Conservation (phyloP, 1,140 invertebrate genomes). For the Lasioglossum albipes region DNA sequence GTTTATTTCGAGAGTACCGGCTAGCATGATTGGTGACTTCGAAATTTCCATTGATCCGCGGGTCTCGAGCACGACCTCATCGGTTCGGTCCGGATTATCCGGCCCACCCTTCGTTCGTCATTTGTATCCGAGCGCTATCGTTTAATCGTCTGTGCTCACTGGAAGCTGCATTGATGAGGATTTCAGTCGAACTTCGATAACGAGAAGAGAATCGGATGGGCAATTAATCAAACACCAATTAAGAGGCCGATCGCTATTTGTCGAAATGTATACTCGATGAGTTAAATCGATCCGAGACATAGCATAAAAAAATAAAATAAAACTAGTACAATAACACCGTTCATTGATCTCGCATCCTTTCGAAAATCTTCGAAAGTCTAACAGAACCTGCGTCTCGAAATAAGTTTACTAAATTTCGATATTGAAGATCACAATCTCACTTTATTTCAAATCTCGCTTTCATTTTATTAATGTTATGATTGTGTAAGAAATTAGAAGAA, state of each 20-base stretch:
- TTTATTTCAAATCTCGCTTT: too few relatives aligned
- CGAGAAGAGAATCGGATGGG: background rate
- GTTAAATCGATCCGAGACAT: background rate
- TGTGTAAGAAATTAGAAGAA: too few relatives aligned
- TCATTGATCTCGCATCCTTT: too few relatives aligned
- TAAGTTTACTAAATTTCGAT: too few relatives aligned
- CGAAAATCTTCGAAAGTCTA: too few relatives aligned
- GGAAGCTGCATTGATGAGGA: conserved; percentile 8
- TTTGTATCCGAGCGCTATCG: conserved; percentile 4
- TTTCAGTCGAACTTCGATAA: conserved; percentile 7
- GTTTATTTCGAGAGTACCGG: conserved; percentile 4
- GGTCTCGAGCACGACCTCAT: background rate
- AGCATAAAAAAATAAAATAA: background rate
- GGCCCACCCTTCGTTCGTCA: conserved; percentile 16
- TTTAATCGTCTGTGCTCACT: conserved; percentile 16
- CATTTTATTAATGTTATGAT: too few relatives aligned
- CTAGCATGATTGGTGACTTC: background rate
- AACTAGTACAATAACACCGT: background rate
- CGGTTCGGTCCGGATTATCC: conserved; percentile 19
- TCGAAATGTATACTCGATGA: background rate
- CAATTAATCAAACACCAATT: conserved; percentile 42
- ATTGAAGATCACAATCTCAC: too few relatives aligned
- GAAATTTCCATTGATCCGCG: background rate
- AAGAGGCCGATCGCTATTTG: conserved; percentile 20
- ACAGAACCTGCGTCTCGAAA: too few relatives aligned